A percentile compares a stretch with the other conserved stretches of the same genome.
Conservation (phyloP, 2,888 invertebrate genomes). For the Acanthoscelides obtectus region DNA sequence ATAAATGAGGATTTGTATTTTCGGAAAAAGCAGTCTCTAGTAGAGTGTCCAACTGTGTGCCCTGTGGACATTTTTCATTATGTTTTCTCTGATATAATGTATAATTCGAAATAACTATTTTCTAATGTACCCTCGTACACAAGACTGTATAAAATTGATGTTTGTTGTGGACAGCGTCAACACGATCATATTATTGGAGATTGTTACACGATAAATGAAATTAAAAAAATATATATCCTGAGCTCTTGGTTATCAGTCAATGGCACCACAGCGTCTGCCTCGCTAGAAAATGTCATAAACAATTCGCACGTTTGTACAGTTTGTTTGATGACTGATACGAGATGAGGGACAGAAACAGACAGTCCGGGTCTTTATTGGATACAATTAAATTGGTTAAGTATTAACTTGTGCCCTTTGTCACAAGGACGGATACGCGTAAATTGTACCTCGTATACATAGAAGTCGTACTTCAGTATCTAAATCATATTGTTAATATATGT, state of each 20-base stretch:
- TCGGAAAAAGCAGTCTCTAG: too few relatives aligned
- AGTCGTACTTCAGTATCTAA: not conserved
- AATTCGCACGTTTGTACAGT: slow-evolving; percentile 10
- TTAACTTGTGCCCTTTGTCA: too few relatives aligned
- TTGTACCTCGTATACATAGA: not conserved
- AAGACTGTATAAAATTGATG: not conserved
- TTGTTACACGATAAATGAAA: slow-evolving; percentile 6
- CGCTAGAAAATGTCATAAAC: slow-evolving; percentile 10
- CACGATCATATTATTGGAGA: not conserved
- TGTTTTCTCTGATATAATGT: too few relatives aligned
- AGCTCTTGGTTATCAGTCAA: slow-evolving; percentile 10
- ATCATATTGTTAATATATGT: too few relatives aligned
- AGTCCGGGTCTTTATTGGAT: too few relatives aligned
- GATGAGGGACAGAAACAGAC: not conserved
- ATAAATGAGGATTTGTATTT: too few relatives aligned
- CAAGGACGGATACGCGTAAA: too few relatives aligned
- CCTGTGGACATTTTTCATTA: too few relatives aligned
- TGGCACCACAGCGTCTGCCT: slow-evolving; percentile 16
- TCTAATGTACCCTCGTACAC: not conserved
- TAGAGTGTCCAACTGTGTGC: too few relatives aligned
- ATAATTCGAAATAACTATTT: too few relatives aligned
- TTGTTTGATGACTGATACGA: not conserved
- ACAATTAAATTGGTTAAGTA: too few relatives aligned
- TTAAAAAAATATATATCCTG: slow-evolving; percentile 8
- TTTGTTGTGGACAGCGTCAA: not conserved